These are phyloP conservation scores for Dicaeum eximium DNA, from an alignment of 2,113 vertebrate genomes.

Conservation along the genomic window DNA sequence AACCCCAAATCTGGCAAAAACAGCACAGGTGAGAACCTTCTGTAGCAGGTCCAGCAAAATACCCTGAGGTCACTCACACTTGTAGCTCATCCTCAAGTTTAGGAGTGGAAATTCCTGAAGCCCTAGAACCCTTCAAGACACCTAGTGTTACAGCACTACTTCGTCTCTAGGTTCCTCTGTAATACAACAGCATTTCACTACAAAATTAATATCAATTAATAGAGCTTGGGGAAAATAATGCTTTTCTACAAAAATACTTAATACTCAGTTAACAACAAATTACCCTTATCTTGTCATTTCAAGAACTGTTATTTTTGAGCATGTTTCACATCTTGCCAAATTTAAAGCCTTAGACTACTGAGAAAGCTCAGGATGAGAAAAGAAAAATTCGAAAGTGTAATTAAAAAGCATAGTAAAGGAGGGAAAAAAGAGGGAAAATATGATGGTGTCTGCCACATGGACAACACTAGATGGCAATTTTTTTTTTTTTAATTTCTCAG, in stretches of 20 bases:
- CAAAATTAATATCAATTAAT: not conserved
- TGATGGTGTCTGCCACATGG: not conserved
- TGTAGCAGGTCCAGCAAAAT: not conserved
- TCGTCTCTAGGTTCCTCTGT: not conserved
- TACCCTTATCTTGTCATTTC: not conserved
- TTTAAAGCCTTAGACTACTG: not conserved
- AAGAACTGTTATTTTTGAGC: not conserved
- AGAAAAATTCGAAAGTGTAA: not conserved
- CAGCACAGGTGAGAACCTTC: not conserved
- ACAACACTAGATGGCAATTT: not conserved
- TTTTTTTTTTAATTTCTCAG: not conserved
- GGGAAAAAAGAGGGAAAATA: not conserved
- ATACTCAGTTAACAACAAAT: not conserved
- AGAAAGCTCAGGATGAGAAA: not conserved
- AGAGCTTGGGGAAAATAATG: not conserved
- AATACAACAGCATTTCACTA: not conserved
- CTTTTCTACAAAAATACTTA: not conserved
- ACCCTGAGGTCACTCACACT: not conserved
- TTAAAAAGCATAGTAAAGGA: not conserved
- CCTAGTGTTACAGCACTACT: not conserved
- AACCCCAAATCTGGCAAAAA: not conserved
- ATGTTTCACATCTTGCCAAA: not conserved
- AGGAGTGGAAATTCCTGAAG: not conserved
- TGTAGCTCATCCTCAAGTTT: not conserved
- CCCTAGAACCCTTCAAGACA: not conserved